phyloP scores from a whole-genome alignment of 2,113 vertebrate genomes.

The Cinclus cinclus region DNA sequence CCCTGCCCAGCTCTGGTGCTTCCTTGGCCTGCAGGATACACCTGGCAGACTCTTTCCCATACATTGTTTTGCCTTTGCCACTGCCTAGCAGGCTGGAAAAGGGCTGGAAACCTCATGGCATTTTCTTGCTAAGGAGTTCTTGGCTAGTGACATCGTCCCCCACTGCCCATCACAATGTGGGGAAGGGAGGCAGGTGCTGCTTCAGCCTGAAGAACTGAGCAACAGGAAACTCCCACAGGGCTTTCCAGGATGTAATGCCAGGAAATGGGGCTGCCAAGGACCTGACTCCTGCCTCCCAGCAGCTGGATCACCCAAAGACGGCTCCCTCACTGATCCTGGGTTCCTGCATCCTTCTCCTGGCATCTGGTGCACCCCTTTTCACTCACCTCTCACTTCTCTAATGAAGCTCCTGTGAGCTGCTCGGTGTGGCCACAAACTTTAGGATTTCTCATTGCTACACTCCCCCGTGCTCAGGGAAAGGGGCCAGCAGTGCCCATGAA shows the following conservation, averaged over 20 bases:
- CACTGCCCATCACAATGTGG: not conserved
- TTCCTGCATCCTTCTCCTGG: not conserved
- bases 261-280: not conserved
- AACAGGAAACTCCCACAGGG: not conserved
- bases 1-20: not conserved
- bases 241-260: not conserved
- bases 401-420: not conserved
- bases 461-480: not conserved
- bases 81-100: not conserved
- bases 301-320: accelerated
- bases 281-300: not conserved
- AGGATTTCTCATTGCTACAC: not conserved
- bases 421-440: not conserved
- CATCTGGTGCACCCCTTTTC: not conserved
- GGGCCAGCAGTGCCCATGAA: not conserved
- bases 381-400: not conserved
- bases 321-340: not conserved
- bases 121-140: not conserved
- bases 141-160: not conserved
- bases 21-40: constrained; percentile 6
- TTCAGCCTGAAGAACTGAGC: not conserved
- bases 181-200: not conserved
- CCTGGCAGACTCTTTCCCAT: not conserved
- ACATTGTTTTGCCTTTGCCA: not conserved
- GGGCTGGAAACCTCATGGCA: not conserved